Evolutionary conservation across 1,140 invertebrate species (phyloP), one percentile per base, ranked within the genome.

Genomic region (Bombus soroeensis): DNA sequence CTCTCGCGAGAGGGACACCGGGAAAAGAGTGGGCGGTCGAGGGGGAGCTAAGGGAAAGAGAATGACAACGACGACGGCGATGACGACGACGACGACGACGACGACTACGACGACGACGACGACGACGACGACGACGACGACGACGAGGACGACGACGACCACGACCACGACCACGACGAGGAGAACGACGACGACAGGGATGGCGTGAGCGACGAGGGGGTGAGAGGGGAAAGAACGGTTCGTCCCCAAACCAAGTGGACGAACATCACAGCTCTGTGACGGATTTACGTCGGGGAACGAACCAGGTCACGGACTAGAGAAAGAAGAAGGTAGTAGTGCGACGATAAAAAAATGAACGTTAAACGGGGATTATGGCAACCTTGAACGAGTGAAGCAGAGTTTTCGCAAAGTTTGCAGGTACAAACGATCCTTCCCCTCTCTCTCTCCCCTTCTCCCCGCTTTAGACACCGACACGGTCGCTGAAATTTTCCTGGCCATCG

Each of bases 251-350:
- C 86, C 70, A 80, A 84, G 90, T 82, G 83, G 18, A 53, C 87
- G 87, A 86, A 89, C 88, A 86, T 88, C 87, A 87, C 90, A 83
- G 86, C 82, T 88, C 88, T 87, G 68, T 85, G 90, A 88, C 88
- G 90, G 88, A 91, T 91, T 91, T 89, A 90, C 84, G 83, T 85
- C 88, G 88, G 79, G 81, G 75, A 88, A 89, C 87, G 83, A 91
- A 91, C 87, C 88, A 89, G 90, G 90, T 91, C 90, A 91, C 87
- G 87, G 90, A 86, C 89, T 91, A 84, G 90, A 86, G 89, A 86
- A 87, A 89, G 89, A 87, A 83, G 73, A 84, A 86, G 80, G 85
- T 75, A 81, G 79, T 41, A 32, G 47, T 57, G 75, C 75, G 75
- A n/a, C 72, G 83, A 43, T 34, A 53, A 81, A 85, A 77, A 59